Evolutionary conservation across 2,888 invertebrate species (phyloP).

Genomic region (Sicus ferrugineus): DNA sequence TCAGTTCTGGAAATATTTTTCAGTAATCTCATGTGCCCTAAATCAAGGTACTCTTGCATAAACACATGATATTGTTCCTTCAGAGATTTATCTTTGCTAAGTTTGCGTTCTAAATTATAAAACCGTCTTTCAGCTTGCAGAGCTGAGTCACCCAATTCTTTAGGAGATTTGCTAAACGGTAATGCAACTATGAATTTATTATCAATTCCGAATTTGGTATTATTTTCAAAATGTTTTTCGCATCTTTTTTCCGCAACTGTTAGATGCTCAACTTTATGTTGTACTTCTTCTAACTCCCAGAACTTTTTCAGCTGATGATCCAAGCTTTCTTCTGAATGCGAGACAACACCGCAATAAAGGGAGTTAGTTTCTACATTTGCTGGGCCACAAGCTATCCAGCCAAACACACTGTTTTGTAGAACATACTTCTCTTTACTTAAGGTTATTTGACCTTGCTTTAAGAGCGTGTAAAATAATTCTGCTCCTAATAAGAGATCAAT

Average conservation of each 20-base stretch:
- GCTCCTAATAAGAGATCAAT: too few species aligned
- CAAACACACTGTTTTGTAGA: too few species aligned
- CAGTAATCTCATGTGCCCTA: slow-evolving; percentile 35
- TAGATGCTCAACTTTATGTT: slow-evolving; percentile 20
- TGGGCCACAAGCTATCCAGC: too few species aligned
- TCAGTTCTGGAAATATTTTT: not conserved
- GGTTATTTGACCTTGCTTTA: not conserved
- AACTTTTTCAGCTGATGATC: too few species aligned
- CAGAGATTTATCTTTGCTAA: slow-evolving; percentile 31
- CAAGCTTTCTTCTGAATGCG: not conserved
- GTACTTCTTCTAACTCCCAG: slow-evolving; percentile 35
- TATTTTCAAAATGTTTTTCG: slow-evolving; percentile 34
- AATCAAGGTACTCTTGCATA: slow-evolving; percentile 38
- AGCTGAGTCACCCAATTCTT: slow-evolving; percentile 33
- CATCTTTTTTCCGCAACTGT: slow-evolving; percentile 35
- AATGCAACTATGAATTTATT: slow-evolving; percentile 34
- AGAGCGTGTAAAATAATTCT: too few species aligned
- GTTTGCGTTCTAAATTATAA: slow-evolving; percentile 33
- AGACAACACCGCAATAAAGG: not conserved
- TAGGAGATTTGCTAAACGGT: slow-evolving; percentile 35
- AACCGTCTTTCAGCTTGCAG: too few species aligned
- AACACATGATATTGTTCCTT: slow-evolving; percentile 31
- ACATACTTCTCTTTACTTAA: not conserved
- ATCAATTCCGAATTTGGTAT: slow-evolving; percentile 26
- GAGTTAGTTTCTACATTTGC: not conserved